Percentiles rank a stretch among this genome's conserved stretches.
Conservation (phyloP, 2,888 invertebrate genomes). For the Poecilobothrus nobilitatus region DNA sequence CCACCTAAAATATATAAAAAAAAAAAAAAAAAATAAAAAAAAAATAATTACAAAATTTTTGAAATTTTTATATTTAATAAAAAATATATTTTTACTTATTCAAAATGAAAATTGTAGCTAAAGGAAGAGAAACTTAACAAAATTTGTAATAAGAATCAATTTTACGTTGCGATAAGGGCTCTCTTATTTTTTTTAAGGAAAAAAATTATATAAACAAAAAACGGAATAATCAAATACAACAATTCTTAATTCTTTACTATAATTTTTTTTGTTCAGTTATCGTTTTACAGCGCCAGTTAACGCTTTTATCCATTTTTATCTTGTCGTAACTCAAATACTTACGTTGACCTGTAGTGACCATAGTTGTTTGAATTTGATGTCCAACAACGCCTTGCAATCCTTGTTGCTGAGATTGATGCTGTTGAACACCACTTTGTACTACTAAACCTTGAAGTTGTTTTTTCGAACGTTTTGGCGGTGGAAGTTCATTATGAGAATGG, state of each 20-base stretch:
- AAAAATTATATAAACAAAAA: too few relatives aligned
- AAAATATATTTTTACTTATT: too few relatives aligned
- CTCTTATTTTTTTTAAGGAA: too few relatives aligned
- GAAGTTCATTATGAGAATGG: conserved; percentile 43
- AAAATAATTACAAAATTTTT: not conserved
- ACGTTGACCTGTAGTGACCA: conserved; percentile 39
- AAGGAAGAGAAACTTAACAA: not conserved
- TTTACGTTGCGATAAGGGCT: not conserved
- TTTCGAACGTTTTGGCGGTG: conserved; percentile 43
- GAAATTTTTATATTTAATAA: not conserved
- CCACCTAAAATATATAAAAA: conserved; percentile 32
- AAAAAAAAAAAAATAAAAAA: not conserved
- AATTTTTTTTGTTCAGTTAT: too few relatives aligned
- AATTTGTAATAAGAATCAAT: not conserved
- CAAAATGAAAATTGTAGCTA: too few relatives aligned
- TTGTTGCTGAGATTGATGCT: conserved; percentile 28
- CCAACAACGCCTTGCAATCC: conserved; percentile 37
- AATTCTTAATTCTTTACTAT: too few relatives aligned
- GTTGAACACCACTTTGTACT: conserved; percentile 27
- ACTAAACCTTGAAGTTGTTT: conserved; percentile 31
- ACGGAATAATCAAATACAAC: too few relatives aligned
- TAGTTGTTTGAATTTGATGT: conserved; percentile 33
- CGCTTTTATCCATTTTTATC: not conserved
- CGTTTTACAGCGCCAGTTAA: not conserved
- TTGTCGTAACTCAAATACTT: conserved; percentile 25